Conservation (phyloP, 2,113 vertebrate genomes). For the Gavia stellata region DNA sequence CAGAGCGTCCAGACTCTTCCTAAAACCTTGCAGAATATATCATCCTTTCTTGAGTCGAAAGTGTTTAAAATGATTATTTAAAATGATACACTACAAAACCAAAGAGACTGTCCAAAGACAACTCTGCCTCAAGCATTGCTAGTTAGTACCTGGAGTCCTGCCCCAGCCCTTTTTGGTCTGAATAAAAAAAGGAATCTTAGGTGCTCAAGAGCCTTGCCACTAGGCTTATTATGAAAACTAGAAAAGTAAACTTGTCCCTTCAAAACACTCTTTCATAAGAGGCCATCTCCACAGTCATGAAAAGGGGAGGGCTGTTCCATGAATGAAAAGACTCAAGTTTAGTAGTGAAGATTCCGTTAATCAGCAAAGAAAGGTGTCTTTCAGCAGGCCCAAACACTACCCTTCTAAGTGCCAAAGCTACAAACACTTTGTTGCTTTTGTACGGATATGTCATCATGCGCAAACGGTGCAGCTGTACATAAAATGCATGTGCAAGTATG, state of each 20-base stretch:
- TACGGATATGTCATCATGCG: accelerated
- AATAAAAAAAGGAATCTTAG: background rate
- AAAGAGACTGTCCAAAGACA: background rate
- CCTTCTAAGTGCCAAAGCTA: background rate
- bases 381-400: background rate
- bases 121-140: background rate
- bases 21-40: background rate
- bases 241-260: background rate
- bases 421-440: background rate
- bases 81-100: background rate
- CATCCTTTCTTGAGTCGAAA: background rate
- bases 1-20: background rate
- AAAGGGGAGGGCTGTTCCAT: background rate
- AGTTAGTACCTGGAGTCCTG: background rate
- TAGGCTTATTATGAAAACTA: background rate
- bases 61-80: background rate
- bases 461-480: background rate
- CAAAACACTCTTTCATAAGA: slow-evolving; percentile 12
- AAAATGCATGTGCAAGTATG: background rate
- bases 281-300: background rate
- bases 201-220: background rate
- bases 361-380: background rate
- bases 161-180: background rate
- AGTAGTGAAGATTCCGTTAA: background rate
- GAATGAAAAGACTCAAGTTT: background rate